phyloP scores from a whole-genome alignment of 2,888 invertebrate genomes.

The Spatulosminthurus flaviceps region DNA sequence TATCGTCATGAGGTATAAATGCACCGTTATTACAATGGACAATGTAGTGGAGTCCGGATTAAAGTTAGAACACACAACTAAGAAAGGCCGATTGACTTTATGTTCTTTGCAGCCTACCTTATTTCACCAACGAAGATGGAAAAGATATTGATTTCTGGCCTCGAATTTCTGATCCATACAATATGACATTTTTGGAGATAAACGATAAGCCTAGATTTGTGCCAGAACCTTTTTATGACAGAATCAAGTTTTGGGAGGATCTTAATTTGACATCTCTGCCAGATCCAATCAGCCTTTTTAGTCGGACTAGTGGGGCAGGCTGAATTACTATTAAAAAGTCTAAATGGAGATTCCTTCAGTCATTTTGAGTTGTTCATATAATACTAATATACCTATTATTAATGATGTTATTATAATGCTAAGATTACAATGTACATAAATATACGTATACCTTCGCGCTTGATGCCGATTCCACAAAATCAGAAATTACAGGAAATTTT shows the following conservation, averaged over 20 bases:
- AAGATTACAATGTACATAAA: too few species aligned
- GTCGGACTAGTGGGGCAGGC: background rate
- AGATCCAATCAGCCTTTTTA: constrained; percentile 25
- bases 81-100: background rate
- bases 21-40: too few species aligned
- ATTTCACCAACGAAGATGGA: constrained; percentile 53
- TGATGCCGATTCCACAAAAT: too few species aligned
- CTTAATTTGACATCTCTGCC: constrained; percentile 33
- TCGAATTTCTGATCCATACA: constrained; percentile 51
- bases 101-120: background rate
- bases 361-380: too few species aligned
- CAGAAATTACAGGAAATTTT: too few species aligned
- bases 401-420: too few species aligned
- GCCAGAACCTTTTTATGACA: constrained; percentile 43
- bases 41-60: background rate
- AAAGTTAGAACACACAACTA: background rate
- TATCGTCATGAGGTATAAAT: background rate
- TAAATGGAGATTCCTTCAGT: too few species aligned
- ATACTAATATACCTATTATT: too few species aligned
- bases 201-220: constrained; percentile 46
- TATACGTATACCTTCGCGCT: too few species aligned
- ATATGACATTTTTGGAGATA: constrained; percentile 56
- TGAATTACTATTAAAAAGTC: background rate
- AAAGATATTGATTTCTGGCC: constrained; percentile 56
- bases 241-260: constrained; percentile 51